These are phyloP conservation scores for Caenorhabditis auriculariae DNA, from an alignment of 2,888 invertebrate species.

Conservation along the genomic window DNA sequence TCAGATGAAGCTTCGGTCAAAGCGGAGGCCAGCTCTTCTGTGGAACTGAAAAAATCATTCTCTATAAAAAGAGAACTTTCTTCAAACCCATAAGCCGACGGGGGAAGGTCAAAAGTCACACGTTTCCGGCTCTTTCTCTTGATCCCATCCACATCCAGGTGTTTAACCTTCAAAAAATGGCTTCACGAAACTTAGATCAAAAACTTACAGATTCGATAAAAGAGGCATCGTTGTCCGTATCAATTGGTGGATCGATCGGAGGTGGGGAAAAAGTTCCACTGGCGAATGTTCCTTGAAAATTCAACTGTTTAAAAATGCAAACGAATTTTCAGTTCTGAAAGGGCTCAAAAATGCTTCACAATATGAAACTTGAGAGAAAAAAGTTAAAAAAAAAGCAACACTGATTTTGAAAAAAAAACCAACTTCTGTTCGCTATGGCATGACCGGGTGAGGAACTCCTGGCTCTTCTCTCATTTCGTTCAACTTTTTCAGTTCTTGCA, in stretches of 20 bases:
- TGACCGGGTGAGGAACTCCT: constrained; percentile 38
- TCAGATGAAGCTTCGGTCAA: constrained; percentile 21
- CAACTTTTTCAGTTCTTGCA: not conserved
- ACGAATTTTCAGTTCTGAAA: not conserved
- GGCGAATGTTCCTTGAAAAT: constrained; percentile 4
- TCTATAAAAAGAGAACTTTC: too few relatives aligned
- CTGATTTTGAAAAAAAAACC: not conserved
- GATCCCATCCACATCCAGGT: constrained; percentile 26
- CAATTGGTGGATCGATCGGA: constrained; percentile 25
- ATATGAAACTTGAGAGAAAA: too few relatives aligned
- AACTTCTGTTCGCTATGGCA: constrained; percentile 32
- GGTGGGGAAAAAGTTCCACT: constrained; percentile 25
- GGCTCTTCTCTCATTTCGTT: constrained; percentile 7
- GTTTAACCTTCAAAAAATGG: constrained; percentile 6
- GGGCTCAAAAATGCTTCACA: too few relatives aligned
- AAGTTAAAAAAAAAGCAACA: too few relatives aligned
- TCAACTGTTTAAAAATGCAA: not conserved
- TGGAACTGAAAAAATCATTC: not conserved
- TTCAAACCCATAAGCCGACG: constrained; percentile 4
- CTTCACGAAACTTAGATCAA: too few relatives aligned
- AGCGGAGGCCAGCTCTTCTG: constrained; percentile 4
- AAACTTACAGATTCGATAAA: too few relatives aligned
- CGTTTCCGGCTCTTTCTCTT: constrained; percentile 36
- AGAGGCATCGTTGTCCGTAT: too few relatives aligned
- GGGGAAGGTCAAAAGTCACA: constrained; percentile 57